A percentile compares a stretch with the other conserved stretches of the same genome.
Evolutionary conservation across 2,888 invertebrate species (phyloP).

Genomic region (Noctua janthe): DNA sequence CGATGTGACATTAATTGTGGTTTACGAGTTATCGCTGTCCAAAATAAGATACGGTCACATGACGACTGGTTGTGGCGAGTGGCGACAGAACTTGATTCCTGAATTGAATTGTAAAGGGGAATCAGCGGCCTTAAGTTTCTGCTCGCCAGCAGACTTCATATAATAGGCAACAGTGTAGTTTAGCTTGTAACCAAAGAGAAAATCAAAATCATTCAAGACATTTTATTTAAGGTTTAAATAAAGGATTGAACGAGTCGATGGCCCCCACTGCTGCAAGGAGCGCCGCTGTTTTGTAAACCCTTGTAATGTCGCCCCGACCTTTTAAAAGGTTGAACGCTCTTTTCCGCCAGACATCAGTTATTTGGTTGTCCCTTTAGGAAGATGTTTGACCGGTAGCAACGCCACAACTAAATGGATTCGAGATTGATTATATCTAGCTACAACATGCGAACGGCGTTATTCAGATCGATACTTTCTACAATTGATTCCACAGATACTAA

Average conservation of each 20-base stretch:
- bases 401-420: neutral
- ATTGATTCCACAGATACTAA: slow-evolving; percentile 31
- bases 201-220: slow-evolving; percentile 12
- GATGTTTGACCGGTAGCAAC: neutral
- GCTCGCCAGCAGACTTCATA: slow-evolving; percentile 14
- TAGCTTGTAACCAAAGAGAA: slow-evolving; percentile 8
- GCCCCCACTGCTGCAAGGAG: slow-evolving; percentile 22
- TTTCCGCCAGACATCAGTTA: slow-evolving; percentile 33
- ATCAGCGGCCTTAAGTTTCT: slow-evolving; percentile 7
- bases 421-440: neutral
- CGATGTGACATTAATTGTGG: slow-evolving; percentile 51
- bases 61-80: slow-evolving; percentile 7
- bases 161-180: slow-evolving; percentile 9
- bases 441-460: neutral
- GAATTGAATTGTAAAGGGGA: slow-evolving; percentile 9
- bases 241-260: slow-evolving; percentile 19
- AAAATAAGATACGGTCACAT: slow-evolving; percentile 15
- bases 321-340: slow-evolving; percentile 51
- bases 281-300: slow-evolving; percentile 30
- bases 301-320: slow-evolving; percentile 46
- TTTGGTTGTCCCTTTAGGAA: neutral
- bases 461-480: slow-evolving; percentile 1
- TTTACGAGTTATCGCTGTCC: slow-evolving; percentile 50
- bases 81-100: slow-evolving; percentile 11
- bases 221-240: slow-evolving; percentile 32